Evolutionary conservation across 1,140 invertebrate genomes (phyloP).

Genomic region (Drepana arcuata): DNA sequence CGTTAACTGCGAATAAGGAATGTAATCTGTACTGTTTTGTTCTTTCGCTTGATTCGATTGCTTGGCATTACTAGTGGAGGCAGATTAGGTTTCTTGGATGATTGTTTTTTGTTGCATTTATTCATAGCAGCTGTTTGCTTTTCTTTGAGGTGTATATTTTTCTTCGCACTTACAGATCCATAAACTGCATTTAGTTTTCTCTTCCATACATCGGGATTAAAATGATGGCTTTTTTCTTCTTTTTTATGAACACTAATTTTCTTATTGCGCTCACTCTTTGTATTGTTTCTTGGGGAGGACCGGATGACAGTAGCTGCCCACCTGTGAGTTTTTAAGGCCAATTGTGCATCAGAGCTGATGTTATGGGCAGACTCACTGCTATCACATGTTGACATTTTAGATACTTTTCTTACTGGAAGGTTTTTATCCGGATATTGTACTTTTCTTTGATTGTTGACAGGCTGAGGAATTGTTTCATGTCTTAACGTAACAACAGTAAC

Average conservation of each 20-base stretch:
- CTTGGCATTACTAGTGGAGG: too few relatives aligned
- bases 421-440: conserved; percentile 5
- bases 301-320: conserved; percentile 10
- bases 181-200: conserved; percentile 47
- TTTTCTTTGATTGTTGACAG: conserved; percentile 4
- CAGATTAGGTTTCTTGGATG: too few relatives aligned
- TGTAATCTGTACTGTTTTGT: conserved; percentile 55
- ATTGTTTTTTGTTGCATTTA: too few relatives aligned
- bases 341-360: conserved; percentile 22
- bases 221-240: conserved; percentile 13
- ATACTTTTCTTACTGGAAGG: conserved; percentile 35
- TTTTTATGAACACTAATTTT: conserved; percentile 12
- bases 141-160: conserved; percentile 17
- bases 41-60: conserved; percentile 12
- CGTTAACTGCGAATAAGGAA: conserved; percentile 66
- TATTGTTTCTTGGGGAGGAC: conserved; percentile 11
- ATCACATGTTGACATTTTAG: conserved; percentile 43
- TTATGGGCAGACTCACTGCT: conserved; percentile 45
- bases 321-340: conserved; percentile 10
- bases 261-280: conserved; percentile 5
- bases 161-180: conserved; percentile 24
- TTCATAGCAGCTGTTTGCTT: too few relatives aligned
- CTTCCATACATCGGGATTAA: conserved; percentile 43
- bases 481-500: conserved; percentile 41
- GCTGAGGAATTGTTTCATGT: conserved; percentile 21